Percentiles rank a stretch among this genome's conserved stretches.
phyloP scores from a whole-genome alignment of 1,140 invertebrate genomes.

The Caenorhabditis elegans region DNA sequence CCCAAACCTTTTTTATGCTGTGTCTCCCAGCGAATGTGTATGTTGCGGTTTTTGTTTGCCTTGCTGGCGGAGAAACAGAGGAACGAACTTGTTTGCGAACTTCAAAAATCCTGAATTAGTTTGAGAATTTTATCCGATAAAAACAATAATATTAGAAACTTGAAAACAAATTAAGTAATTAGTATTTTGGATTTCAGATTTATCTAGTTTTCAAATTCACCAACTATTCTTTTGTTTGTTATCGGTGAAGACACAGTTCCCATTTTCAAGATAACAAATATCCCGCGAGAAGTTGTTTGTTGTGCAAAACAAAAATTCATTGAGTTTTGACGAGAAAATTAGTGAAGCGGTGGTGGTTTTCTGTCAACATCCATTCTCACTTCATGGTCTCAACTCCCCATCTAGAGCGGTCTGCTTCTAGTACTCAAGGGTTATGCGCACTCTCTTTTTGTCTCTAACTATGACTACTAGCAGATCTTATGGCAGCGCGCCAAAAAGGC shows the following conservation, averaged over 20 bases:
- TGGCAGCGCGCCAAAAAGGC: not conserved
- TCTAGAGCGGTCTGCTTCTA: not conserved
- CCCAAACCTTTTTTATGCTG: too few species aligned
- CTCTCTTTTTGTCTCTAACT: not conserved
- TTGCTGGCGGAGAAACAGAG: not conserved
- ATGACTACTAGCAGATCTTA: not conserved
- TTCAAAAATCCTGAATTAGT: not conserved
- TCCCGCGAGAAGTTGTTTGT: not conserved
- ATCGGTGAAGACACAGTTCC: not conserved
- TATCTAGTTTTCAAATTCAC: too few species aligned
- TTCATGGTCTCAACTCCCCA: not conserved
- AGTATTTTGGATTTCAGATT: too few species aligned
- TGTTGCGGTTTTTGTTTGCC: constrained; percentile 7
- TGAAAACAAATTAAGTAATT: too few species aligned
- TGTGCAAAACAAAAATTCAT: not conserved
- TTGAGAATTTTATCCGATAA: too few species aligned
- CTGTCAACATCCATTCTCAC: not conserved
- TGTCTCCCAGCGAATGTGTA: not conserved
- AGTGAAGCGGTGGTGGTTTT: not conserved
- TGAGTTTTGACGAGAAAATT: constrained; percentile 1
- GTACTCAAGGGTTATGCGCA: not conserved
- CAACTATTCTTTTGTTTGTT: too few species aligned
- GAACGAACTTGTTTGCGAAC: not conserved
- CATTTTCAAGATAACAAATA: not conserved
- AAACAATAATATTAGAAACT: too few species aligned